Percentiles rank a stretch among this genome's conserved stretches.
phyloP scores from a whole-genome alignment of 2,113 vertebrate species.

The Sander vitreus region DNA sequence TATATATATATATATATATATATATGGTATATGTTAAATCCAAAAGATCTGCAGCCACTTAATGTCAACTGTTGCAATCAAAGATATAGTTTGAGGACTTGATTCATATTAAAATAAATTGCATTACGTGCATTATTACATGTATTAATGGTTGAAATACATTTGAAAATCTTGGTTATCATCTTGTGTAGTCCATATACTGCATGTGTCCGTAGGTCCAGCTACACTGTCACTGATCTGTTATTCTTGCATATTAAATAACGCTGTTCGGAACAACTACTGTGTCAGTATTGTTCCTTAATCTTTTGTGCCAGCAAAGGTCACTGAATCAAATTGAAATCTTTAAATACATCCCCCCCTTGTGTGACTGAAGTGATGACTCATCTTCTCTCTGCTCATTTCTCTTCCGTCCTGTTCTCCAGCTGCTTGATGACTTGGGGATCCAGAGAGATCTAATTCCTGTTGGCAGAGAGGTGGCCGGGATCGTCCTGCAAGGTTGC shows the following conservation, averaged over 20 bases:
- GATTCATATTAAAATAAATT: no score
- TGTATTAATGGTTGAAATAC: neutral
- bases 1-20: no score
- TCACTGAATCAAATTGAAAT: neutral
- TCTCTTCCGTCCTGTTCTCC: neutral
- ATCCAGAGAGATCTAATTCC: conserved; percentile 87
- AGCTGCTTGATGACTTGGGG: conserved; percentile 90
- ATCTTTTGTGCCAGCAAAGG: neutral
- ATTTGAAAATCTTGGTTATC: neutral
- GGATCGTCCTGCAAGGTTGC: conserved; percentile 91
- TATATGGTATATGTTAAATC: no score
- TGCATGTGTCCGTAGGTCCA: neutral
- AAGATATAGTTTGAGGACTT: no score
- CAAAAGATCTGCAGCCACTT: no score
- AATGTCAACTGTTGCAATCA: no score
- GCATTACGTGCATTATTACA: no score
- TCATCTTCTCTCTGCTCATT: neutral
- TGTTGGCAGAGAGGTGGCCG: conserved; percentile 93
- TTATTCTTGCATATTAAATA: no score
- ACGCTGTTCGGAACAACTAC: no score
- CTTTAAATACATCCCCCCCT: neutral
- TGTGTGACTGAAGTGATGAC: neutral
- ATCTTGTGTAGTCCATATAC: neutral
- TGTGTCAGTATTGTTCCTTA: neutral
- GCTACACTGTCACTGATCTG: neutral